These are phyloP conservation scores for Mesorhabditis spiculigera DNA, from an alignment of 2,888 invertebrate genomes.

Conservation along the genomic window DNA sequence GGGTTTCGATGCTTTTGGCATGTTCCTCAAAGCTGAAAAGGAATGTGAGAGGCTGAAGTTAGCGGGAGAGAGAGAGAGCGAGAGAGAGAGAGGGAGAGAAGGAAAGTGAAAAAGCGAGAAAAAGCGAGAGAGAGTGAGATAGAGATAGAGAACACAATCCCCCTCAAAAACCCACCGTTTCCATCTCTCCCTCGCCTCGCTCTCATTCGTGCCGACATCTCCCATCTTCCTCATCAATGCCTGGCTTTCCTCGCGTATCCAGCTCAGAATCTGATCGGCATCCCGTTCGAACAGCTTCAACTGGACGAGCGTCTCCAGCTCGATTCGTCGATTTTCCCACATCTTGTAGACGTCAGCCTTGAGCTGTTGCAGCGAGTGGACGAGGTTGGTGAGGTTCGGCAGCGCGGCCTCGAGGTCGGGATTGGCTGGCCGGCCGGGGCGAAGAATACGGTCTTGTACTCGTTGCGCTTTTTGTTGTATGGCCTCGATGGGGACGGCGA, in stretches of 20 bases:
- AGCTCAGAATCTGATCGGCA: slow-evolving; percentile 68
- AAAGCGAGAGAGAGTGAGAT: too few relatives aligned
- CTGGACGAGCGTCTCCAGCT: slow-evolving; percentile 93
- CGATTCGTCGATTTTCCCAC: slow-evolving; percentile 90
- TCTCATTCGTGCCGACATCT: slow-evolving; percentile 29
- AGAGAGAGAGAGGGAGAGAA: too few relatives aligned
- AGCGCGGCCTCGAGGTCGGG: slow-evolving; percentile 67
- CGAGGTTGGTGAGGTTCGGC: slow-evolving; percentile 59
- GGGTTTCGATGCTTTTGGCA: not conserved
- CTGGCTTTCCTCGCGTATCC: slow-evolving; percentile 18
- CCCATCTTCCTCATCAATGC: slow-evolving; percentile 21
- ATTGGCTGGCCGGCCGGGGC: slow-evolving; percentile 59
- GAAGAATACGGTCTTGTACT: slow-evolving; percentile 8
- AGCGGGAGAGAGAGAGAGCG: too few relatives aligned
- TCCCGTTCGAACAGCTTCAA: slow-evolving; percentile 91
- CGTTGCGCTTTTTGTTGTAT: slow-evolving; percentile 82
- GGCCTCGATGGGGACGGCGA: slow-evolving; percentile 88
- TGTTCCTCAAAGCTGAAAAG: not conserved
- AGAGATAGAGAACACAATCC: too few relatives aligned
- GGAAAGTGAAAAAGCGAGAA: slow-evolving; percentile 7
- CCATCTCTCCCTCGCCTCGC: slow-evolving; percentile 19
- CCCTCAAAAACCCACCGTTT: slow-evolving; percentile 12
- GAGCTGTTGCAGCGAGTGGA: slow-evolving; percentile 42
- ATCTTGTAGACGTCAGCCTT: slow-evolving; percentile 78
- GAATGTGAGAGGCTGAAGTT: too few relatives aligned